These are phyloP conservation scores for Petrolisthes manimaculis DNA, from an alignment of 2,888 invertebrate species.

Conservation along the genomic window DNA sequence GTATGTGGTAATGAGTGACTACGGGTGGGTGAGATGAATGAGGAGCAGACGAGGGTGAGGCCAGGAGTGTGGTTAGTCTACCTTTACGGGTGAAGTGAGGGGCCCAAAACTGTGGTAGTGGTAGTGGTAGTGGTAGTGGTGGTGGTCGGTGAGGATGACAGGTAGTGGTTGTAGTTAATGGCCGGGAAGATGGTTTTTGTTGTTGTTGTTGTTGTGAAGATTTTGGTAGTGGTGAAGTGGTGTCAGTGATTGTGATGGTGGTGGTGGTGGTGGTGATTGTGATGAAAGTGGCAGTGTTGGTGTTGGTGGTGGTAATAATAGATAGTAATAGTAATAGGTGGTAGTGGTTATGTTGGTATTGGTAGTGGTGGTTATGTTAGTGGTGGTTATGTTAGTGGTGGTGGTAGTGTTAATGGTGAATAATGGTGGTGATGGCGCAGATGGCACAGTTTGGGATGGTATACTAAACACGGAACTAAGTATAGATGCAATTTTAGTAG, in stretches of 20 bases:
- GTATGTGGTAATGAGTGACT: too few relatives aligned
- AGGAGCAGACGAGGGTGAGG: too few relatives aligned
- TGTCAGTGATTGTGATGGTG: not conserved
- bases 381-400: not conserved
- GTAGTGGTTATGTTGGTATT: not conserved
- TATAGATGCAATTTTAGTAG: not conserved
- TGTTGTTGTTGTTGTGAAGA: not conserved
- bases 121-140: not conserved
- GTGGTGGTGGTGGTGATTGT: not conserved
- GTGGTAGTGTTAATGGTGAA: not conserved
- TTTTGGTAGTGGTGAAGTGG: not conserved
- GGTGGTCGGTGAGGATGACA: not conserved
- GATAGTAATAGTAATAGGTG: not conserved
- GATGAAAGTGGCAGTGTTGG: not conserved
- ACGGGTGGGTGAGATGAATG: too few relatives aligned
- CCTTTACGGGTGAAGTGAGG: too few relatives aligned
- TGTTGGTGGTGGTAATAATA: not conserved
- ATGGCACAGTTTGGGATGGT: too few relatives aligned
- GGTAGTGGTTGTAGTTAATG: not conserved
- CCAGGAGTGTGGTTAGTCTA: too few relatives aligned
- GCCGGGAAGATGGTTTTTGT: too few relatives aligned
- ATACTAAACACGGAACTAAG: not conserved
- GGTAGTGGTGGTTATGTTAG: not conserved
- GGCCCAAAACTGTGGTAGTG: not conserved
- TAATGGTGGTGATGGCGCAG: not conserved